Evolutionary conservation across 2,888 invertebrate species (phyloP), one percentile per base, ranked within the genome.

Genomic region (Prionchulus punctatus): DNA sequence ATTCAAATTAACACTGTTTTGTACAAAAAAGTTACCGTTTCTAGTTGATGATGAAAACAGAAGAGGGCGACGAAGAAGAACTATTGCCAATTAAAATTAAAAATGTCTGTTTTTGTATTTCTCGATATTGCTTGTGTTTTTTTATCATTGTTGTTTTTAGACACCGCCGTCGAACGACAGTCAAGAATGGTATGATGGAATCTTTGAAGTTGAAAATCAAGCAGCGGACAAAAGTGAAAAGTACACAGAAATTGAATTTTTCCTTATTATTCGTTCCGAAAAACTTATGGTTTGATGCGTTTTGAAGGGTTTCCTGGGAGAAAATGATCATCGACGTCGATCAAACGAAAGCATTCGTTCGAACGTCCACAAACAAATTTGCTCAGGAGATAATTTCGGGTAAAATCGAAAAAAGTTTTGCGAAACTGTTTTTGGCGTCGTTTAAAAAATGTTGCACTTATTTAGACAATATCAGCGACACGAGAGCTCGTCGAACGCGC

Each of bases 151-250:
- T 51, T 4, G 12, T 27, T 27, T 53, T 54, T 26, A 56, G 56
- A n/a, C 26, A 25, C 52, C 56, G 7, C 27, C 53, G 7, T 2
- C 49, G 4, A 18, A 4, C 2, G 28, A 56, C 42, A 28, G 42
- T 25, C 25, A 43, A 21, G 52, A 62, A 30, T 68, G 67, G 67
- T 42, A 26, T 3, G 60, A 57, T 18, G 65, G 65, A 30, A 25
- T 57, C 12, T 62, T 66, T 36, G 57, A 54, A 36, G 51, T 62
- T 3, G 36, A 61, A 3, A 60, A 58, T 2, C 55, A 49, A 7
- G 25, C 28, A 0, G 51, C 59, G 12, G 56, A 57, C 23, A n/a
- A 12, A 12, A 49, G 43, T 23, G 54, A 58, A 49, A 52, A 43
- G 59, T 61, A 18, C 25, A 27, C 30, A 49, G n/a, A 3, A 4